Evolutionary conservation across 2,888 invertebrate species (phyloP).

Genomic region (Trichacis sp.): DNA sequence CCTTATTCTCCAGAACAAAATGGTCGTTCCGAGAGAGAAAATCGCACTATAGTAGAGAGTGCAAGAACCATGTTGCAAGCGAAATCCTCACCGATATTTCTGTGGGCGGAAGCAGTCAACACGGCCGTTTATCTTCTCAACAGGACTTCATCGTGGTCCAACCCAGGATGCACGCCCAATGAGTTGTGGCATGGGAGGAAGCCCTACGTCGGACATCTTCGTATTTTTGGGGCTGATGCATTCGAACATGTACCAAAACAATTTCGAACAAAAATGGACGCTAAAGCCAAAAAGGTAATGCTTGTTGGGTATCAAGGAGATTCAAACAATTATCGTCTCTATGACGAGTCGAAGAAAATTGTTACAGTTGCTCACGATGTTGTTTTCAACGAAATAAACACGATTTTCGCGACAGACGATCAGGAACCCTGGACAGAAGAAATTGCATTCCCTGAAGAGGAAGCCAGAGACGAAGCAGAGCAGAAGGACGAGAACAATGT

Average conservation of each 20-base stretch:
- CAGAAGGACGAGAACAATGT: too few relatives aligned
- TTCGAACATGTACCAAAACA: slow-evolving; percentile 9
- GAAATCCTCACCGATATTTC: slow-evolving; percentile 13
- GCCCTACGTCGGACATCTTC: slow-evolving; percentile 39
- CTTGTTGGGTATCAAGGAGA: slow-evolving; percentile 7
- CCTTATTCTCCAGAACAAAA: slow-evolving; percentile 25
- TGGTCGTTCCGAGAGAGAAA: slow-evolving; percentile 16
- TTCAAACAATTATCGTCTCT: neutral
- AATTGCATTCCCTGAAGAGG: too few relatives aligned
- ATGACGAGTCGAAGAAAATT: neutral
- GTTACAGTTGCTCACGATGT: neutral
- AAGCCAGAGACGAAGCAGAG: too few relatives aligned
- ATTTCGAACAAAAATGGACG: slow-evolving; percentile 1
- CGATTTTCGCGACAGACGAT: too few relatives aligned
- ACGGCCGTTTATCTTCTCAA: slow-evolving; percentile 46
- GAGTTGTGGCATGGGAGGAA: slow-evolving; percentile 49
- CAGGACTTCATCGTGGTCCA: slow-evolving; percentile 45
- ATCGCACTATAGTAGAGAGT: slow-evolving; percentile 16
- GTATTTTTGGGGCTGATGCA: slow-evolving; percentile 41
- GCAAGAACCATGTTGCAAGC: slow-evolving; percentile 13
- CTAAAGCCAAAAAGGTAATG: slow-evolving; percentile 8
- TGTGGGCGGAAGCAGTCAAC: slow-evolving; percentile 46
- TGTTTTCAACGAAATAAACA: neutral
- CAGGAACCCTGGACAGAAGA: too few relatives aligned
- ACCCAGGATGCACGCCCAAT: slow-evolving; percentile 45